Evolutionary conservation across 2,888 invertebrate species (phyloP).

Genomic region (Pegoplata infirma): DNA sequence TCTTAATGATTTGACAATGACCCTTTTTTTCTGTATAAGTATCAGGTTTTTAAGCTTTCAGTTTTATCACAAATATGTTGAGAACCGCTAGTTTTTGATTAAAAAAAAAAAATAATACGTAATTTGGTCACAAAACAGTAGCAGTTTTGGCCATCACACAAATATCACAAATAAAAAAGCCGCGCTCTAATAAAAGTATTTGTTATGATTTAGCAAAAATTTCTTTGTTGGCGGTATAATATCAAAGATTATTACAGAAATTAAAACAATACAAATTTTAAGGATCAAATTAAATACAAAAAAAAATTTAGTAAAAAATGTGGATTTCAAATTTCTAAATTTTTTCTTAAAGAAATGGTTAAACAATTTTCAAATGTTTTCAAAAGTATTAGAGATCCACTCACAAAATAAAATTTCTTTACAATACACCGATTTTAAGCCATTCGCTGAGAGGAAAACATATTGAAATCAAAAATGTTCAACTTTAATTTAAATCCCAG

Average conservation of each 20-base stretch:
- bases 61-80: constrained; percentile 44
- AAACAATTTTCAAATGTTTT: too few relatives aligned
- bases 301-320: background rate
- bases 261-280: constrained; percentile 29
- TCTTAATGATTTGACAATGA: constrained; percentile 61
- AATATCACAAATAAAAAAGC: constrained; percentile 38
- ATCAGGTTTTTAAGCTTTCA: constrained; percentile 1
- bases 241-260: constrained; percentile 30
- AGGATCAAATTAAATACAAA: constrained; percentile 24
- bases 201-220: constrained; percentile 58
- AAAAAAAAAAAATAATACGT: too few relatives aligned
- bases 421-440: too few relatives aligned
- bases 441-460: too few relatives aligned
- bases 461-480: too few relatives aligned
- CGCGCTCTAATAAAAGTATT: constrained; percentile 44
- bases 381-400: too few relatives aligned
- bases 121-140: constrained; percentile 47
- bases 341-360: too few relatives aligned
- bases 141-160: constrained; percentile 19
- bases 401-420: too few relatives aligned
- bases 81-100: constrained; percentile 58
- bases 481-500: too few relatives aligned
- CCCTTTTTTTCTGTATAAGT: constrained; percentile 35
- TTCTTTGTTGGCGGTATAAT: constrained; percentile 38
- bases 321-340: background rate